Conservation (phyloP, 2,113 vertebrate genomes). For the Sialia sialis region DNA sequence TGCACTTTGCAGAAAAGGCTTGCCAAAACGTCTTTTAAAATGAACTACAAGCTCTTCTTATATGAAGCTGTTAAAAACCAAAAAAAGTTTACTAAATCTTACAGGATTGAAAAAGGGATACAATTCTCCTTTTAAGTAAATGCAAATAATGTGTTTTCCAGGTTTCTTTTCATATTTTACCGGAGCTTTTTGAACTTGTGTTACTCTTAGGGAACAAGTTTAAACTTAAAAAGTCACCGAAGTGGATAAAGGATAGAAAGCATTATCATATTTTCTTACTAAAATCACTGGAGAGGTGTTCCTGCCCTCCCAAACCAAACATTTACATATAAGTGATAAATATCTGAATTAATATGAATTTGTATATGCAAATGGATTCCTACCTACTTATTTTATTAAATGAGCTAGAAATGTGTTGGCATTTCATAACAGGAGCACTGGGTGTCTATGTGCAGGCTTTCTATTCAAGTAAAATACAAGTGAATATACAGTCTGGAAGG, state of each 20-base stretch:
- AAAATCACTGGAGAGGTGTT: neutral
- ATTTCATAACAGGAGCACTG: neutral
- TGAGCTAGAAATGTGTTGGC: neutral
- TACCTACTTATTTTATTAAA: neutral
- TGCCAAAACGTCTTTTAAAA: neutral
- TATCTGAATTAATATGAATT: conserved; percentile 25
- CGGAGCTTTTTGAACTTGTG: neutral
- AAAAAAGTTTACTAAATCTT: neutral
- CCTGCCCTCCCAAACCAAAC: conserved; percentile 18
- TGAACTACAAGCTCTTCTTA: neutral
- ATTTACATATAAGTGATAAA: conserved; percentile 52
- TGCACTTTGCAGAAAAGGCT: neutral
- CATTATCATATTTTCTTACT: neutral
- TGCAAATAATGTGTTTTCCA: neutral
- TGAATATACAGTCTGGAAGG: neutral
- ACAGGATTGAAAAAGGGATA: neutral
- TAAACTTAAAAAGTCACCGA: neutral
- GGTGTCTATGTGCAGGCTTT: neutral
- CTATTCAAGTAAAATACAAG: neutral
- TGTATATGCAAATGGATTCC: neutral
- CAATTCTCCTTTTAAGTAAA: neutral
- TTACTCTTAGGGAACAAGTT: neutral
- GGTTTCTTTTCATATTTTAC: neutral
- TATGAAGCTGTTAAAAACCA: neutral
- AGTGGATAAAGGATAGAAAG: neutral